Base-by-base conservation (phyloP, 2,888 invertebrate genomes). In the Eristalinus sepulchralis region DNA sequence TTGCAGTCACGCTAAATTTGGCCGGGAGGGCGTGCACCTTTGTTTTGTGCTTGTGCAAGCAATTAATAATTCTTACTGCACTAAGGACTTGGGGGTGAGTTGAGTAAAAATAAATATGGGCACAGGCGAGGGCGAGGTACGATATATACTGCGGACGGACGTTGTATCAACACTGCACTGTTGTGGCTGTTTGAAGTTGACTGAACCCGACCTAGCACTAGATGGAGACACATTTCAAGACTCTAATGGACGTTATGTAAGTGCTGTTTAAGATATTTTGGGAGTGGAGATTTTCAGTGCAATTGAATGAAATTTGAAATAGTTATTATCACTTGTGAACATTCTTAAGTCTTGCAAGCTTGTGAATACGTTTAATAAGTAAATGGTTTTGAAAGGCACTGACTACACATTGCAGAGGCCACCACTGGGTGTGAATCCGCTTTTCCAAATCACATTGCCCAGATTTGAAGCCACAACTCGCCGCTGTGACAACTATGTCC, bases 1-100 rank as follows among this genome's bases (percentile, higher is more conserved):
- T 57, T 33, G 36, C 62, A 63, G 39, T 59, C 80, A 83, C 57
- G 64, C 79, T 79, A 75, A 79, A 79, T 83, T 83, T 71, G 63
- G 70, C 59, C 13, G 39, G 36, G 36, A 72, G 53, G 68, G 59
- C 36, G 80, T 72, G 60, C 68, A 22, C 31, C 64, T 62, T 75
- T 79, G 75, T 79, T 73, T 73, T 68, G 59, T 70, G 53, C 33
- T 39, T 70, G 73, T 53, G 66, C 60, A 53, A 72, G 71, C 72
- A 73, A 67, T 80, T 80, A 67, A 80, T 80, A 80, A 73, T 73
- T 80, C 53, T 59, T 39, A 36, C 36, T 60, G 62, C 53, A 67
- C n/a, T 47, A 60, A 53, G 33, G 10, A 60, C 17, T 27, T 10
- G 59, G 17, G 59, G 22, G 31, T 2, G 9, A 47, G 39, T 17